phyloP scores from a whole-genome alignment of 2,888 invertebrate genomes.

The Eupsilia transversa region DNA sequence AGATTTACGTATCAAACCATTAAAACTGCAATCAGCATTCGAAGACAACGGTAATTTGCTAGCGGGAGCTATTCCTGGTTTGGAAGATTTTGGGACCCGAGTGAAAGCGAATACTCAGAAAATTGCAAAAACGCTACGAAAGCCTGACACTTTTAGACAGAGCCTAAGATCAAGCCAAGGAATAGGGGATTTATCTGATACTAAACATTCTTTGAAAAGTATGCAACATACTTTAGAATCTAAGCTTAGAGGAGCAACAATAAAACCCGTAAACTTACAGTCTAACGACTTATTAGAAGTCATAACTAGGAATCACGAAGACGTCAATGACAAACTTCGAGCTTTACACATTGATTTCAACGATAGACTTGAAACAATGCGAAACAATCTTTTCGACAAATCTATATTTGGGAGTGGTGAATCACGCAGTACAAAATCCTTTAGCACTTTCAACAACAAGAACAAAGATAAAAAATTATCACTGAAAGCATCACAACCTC shows the following conservation, averaged over 20 bases:
- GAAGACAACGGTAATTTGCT: slow-evolving; percentile 65
- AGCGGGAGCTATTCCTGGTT: slow-evolving; percentile 64
- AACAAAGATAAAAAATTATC: slow-evolving; percentile 33
- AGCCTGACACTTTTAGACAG: slow-evolving; percentile 59
- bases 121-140: slow-evolving; percentile 66
- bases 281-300: slow-evolving; percentile 75
- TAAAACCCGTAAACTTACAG: slow-evolving; percentile 65
- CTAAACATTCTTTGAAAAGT: slow-evolving; percentile 76
- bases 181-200: slow-evolving; percentile 63
- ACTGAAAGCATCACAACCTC: slow-evolving; percentile 17
- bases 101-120: slow-evolving; percentile 54
- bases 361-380: slow-evolving; percentile 78
- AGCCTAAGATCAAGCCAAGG: slow-evolving; percentile 29
- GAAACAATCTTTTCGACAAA: slow-evolving; percentile 74
- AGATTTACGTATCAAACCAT: slow-evolving; percentile 73
- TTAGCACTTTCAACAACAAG: slow-evolving; percentile 27
- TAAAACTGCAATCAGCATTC: slow-evolving; percentile 73
- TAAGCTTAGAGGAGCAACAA: slow-evolving; percentile 67
- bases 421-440: slow-evolving; percentile 24
- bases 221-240: slow-evolving; percentile 75
- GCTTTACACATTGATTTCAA: slow-evolving; percentile 80
- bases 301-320: slow-evolving; percentile 74
- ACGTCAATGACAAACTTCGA: slow-evolving; percentile 81
- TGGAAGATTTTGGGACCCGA: slow-evolving; percentile 63
- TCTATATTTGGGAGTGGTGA: slow-evolving; percentile 56